A percentile compares a stretch with the other conserved stretches of the same genome.
Conservation (phyloP, 1,140 invertebrate genomes). For the Atta colombica region DNA sequence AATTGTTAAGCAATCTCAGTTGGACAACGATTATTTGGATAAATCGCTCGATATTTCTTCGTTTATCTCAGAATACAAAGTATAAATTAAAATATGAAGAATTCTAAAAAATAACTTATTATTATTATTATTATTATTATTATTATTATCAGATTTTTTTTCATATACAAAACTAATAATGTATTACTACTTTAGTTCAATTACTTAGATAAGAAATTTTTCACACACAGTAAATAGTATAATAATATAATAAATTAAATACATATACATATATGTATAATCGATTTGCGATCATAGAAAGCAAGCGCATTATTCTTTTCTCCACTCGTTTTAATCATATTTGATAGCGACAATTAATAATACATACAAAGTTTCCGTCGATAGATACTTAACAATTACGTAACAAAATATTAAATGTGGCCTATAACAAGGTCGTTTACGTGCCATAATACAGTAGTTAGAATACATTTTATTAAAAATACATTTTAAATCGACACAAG, state of each 20-base stretch:
- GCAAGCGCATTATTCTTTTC: not conserved
- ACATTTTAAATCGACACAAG: not conserved
- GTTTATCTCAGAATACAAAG: not conserved
- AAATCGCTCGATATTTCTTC: not conserved
- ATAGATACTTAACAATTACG: not conserved
- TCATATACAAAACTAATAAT: not conserved
- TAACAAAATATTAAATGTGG: not conserved
- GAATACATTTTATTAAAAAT: not conserved
- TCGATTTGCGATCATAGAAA: not conserved
- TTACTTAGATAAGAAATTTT: not conserved
- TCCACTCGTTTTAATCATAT: not conserved
- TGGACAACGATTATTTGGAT: not conserved
- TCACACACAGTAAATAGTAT: not conserved
- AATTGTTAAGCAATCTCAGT: not conserved
- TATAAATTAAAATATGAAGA: not conserved
- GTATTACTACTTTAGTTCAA: not conserved
- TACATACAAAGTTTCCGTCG: not conserved
- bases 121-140: not conserved
- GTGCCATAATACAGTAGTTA: slow-evolving; percentile 19
- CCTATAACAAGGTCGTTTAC: not conserved
- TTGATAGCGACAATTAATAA: not conserved
- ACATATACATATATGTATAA: not conserved
- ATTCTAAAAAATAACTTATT: not conserved
- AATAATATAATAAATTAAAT: not conserved
- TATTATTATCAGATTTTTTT: too few relatives aligned